Evolutionary conservation across 2,888 invertebrate species (phyloP), one percentile per base, ranked within the genome.

Genomic region (Actias luna): DNA sequence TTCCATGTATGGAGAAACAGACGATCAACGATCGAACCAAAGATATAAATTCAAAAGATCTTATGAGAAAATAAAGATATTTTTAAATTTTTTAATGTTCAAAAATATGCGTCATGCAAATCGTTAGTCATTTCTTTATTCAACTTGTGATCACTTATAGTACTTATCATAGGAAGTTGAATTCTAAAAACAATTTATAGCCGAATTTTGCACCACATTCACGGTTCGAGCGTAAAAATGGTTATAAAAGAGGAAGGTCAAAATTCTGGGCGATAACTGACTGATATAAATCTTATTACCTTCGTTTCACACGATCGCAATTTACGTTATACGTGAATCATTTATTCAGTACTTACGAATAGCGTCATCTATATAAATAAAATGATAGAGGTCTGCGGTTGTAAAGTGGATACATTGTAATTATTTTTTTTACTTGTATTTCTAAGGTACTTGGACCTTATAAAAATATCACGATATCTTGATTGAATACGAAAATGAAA

Each of bases 211-310:
- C 64, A 63, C 69, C 65, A 65, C 66, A 66, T 67, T 68, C 70
- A 70, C 67, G 70, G 74, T 70, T 72, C 71, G 73, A 66, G 59
- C 71, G 76, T 82, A 77, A 82, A 84, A 84, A 77, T 70, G 64
- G 71, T 75, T 71, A 82, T 84, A 83, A 86, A 85, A 77, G 59
- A 29, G 72, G 80, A 84, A 87, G 88, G 87, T 85, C 84, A 84
- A 81, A 74, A 80, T 78, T 76, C 83, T 78, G 65, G 64, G 65
- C 71, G 71, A 73, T 73, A 75, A 69, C 59, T 67, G 55, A 63
- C 57, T 69, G 80, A 75, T 84, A 81, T 67, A 73, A 67, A 81
- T 81, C 80, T 79, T n/a, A 71, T 74, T 71, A 75, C 69, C 68
- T 61, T 81, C 77, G 77, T 82, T 82, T 83, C 76, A 78, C 74